phyloP scores from a whole-genome alignment of 1,140 invertebrate species.

The Drosophila hydei region DNA sequence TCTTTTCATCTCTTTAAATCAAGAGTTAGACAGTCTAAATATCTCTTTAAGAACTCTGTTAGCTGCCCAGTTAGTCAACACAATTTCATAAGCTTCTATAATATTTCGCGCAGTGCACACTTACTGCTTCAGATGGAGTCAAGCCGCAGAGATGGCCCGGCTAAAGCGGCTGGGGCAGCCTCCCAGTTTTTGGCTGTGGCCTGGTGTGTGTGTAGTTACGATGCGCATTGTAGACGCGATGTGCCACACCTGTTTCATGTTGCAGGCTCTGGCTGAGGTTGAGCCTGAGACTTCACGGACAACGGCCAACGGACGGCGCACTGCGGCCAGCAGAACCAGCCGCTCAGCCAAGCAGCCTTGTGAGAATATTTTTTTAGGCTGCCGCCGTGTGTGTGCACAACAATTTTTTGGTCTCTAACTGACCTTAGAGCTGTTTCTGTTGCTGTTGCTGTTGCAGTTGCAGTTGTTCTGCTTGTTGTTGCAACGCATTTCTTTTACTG shows the following conservation, averaged over 20 bases:
- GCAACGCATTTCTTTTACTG: slow-evolving; percentile 72
- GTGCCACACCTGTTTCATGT: slow-evolving; percentile 83
- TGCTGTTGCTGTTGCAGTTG: slow-evolving; percentile 49
- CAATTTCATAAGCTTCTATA: too few species aligned
- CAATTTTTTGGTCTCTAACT: slow-evolving; percentile 75
- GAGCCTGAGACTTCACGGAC: slow-evolving; percentile 22
- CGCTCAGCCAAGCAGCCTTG: slow-evolving; percentile 50
- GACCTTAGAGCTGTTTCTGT: slow-evolving; percentile 67
- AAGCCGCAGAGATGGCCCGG: slow-evolving; percentile 54
- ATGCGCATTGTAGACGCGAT: slow-evolving; percentile 55
- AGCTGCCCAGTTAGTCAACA: too few species aligned
- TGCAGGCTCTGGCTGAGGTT: slow-evolving; percentile 51
- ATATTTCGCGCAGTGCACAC: slow-evolving; percentile 35
- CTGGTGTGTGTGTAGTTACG: slow-evolving; percentile 32
- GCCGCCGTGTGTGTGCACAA: slow-evolving; percentile 60
- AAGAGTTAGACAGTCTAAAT: too few species aligned
- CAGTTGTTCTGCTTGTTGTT: slow-evolving; percentile 28
- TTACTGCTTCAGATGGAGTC: slow-evolving; percentile 45
- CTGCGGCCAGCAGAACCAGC: slow-evolving; percentile 26
- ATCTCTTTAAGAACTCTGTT: too few species aligned
- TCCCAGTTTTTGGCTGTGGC: slow-evolving; percentile 53
- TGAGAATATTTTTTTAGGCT: slow-evolving; percentile 62
- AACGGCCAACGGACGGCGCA: slow-evolving; percentile 5
- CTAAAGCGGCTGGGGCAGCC: slow-evolving; percentile 65
- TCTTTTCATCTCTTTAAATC: too few species aligned